These are phyloP conservation scores for Tinea semifulvella DNA, from an alignment of 2,888 invertebrate genomes.

Conservation along the genomic window DNA sequence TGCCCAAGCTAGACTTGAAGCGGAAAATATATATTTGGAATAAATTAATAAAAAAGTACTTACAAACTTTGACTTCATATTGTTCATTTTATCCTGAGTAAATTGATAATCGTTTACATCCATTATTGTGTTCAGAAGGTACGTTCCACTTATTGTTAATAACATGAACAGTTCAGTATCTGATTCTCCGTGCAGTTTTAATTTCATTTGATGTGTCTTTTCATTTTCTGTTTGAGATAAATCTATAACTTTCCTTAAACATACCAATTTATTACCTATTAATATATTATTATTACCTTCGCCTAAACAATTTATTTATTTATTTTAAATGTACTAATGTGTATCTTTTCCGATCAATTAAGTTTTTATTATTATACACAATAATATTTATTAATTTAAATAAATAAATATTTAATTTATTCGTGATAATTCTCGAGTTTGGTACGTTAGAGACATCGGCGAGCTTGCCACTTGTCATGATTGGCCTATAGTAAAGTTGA, in stretches of 20 bases:
- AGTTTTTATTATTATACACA: too few species aligned
- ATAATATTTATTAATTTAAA: too few species aligned
- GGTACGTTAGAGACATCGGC: too few species aligned
- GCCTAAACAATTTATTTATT: too few species aligned
- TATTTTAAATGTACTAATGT: not conserved
- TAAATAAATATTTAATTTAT: too few species aligned
- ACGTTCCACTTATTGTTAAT: conserved; percentile 91
- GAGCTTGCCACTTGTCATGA: too few species aligned
- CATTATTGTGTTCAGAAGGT: conserved; percentile 83
- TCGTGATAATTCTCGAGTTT: too few species aligned
- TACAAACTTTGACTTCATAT: conserved; percentile 69
- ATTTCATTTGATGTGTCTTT: conserved; percentile 85
- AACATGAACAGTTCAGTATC: conserved; percentile 79
- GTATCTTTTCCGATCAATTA: too few species aligned
- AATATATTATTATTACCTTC: not conserved
- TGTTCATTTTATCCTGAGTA: conserved; percentile 68
- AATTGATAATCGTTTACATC: conserved; percentile 83
- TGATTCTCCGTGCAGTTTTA: conserved; percentile 83
- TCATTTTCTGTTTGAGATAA: conserved; percentile 83
- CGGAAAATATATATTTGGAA: too few species aligned
- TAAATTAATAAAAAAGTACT: conserved; percentile 45
- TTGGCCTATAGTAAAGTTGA: too few species aligned
- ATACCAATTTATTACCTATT: not conserved
- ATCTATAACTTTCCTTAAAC: conserved; percentile 73
- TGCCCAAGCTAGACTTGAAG: too few species aligned